Evolutionary conservation across 2,113 vertebrate genomes (phyloP).

Genomic region (Aix galericulata): DNA sequence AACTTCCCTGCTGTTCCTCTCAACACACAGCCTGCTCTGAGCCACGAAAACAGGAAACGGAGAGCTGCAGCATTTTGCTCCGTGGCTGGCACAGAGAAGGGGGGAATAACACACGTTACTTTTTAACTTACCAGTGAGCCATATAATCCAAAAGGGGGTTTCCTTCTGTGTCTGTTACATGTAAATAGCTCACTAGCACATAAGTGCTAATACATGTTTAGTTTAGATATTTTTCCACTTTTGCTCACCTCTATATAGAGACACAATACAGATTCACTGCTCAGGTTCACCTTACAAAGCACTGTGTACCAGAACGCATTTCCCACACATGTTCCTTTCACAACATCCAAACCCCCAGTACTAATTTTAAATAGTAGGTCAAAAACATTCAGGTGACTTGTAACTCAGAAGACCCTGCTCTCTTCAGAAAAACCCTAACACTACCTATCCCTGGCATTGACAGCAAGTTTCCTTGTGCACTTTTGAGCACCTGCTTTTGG

Average conservation of each 20-base stretch:
- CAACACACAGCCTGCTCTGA: background rate
- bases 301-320: background rate
- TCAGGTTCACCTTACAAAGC: background rate
- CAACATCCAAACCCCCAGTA: background rate
- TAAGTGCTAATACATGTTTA: background rate
- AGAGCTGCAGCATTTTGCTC: background rate
- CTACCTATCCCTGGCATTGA: background rate
- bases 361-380: background rate
- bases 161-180: background rate
- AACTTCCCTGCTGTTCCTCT: background rate
- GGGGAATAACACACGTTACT: background rate
- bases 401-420: background rate
- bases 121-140: background rate
- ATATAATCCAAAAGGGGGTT: background rate
- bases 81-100: rapidly evolving
- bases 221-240: background rate
- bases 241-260: background rate
- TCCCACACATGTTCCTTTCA: rapidly evolving
- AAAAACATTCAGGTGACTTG: background rate
- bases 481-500: background rate
- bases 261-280: background rate
- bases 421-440: background rate
- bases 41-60: background rate
- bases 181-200: background rate
- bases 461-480: background rate